Evolutionary conservation across 2,113 vertebrate species (phyloP), one percentile per base, ranked within the genome.

Genomic region (Hypomesus transpacificus): DNA sequence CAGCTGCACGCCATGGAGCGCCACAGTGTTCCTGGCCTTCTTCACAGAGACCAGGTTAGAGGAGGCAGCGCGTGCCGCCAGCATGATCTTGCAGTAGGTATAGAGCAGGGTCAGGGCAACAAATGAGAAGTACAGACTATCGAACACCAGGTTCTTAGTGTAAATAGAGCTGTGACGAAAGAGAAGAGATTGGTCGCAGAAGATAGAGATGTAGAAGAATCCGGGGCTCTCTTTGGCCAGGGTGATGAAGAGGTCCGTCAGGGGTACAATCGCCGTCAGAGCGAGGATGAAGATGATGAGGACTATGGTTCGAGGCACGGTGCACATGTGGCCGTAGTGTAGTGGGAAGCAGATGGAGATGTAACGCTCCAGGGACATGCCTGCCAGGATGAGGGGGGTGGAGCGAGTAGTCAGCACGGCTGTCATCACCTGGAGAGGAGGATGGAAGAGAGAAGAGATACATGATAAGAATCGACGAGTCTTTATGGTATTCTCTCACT

Each of bases 351-450:
- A 92, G 79, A 93, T 93, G 82, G 92, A 77, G 51, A 89, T 18
- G 81, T 92, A 92, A 61, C 92, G 90, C 82, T 93, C 92, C 57
- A 91, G n/a, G 0, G 92, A 87, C 92, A 92, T 93, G 63, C 91
- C 92, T 0, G 89, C 91, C 74, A 93, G 84, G 76, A 91, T 90
- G 53, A 93, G 89, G 0, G 92, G 92, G 4, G 92, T 92, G 76
- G 84, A 88, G 74, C 90, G 90, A 0, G 91, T 92, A 75, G 91
- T 92, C 67, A 90, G 50, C 11, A 90, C 84, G 0, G 92, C 92
- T 0, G 80, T 84, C 87, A 92, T 86, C 39, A 93, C 72, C 70
- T 72, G 68, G 34, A 50, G 63, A 51, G 60, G 22, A 28, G 24
- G 22, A 22, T 9, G 26, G 22, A 14, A 22, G 22, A 22, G 59